Evolutionary conservation across 1,140 invertebrate genomes (phyloP).

Genomic region (Megalonaias nervosa): DNA sequence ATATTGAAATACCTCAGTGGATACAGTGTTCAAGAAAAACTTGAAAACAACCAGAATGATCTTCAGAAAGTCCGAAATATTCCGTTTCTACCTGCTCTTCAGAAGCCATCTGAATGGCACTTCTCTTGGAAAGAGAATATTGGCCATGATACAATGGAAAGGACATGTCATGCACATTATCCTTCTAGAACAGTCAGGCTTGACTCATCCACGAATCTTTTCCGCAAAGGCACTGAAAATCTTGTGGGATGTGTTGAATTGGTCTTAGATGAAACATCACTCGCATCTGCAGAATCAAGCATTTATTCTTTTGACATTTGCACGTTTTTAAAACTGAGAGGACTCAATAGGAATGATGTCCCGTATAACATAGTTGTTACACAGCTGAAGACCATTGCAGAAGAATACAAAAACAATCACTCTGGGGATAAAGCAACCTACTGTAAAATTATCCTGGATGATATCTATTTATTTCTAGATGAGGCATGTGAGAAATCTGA

Average conservation of each 20-base stretch:
- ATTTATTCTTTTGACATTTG: too few species aligned
- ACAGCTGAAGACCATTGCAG: too few species aligned
- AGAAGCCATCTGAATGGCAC: constrained; percentile 7
- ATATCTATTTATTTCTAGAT: too few species aligned
- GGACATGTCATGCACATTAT: neutral
- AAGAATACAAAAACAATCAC: too few species aligned
- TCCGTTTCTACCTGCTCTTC: constrained; percentile 3
- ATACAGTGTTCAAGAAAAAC: neutral
- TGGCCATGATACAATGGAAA: neutral
- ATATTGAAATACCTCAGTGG: neutral
- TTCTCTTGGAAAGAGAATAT: constrained; percentile 21
- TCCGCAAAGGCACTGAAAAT: neutral
- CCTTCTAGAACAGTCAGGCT: neutral
- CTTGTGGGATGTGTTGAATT: constrained; percentile 1
- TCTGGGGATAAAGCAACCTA: too few species aligned
- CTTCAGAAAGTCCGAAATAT: neutral
- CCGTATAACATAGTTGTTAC: too few species aligned
- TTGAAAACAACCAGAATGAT: neutral
- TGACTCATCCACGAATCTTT: constrained; percentile 7
- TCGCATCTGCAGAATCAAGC: constrained; percentile 1
- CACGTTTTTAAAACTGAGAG: too few species aligned
- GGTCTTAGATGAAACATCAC: constrained; percentile 4
- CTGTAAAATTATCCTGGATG: too few species aligned
- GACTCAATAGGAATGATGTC: too few species aligned
- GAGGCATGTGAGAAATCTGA: too few species aligned